Evolutionary conservation across 2,888 invertebrate species (phyloP).

Genomic region (Kryphioiulus occultus): DNA sequence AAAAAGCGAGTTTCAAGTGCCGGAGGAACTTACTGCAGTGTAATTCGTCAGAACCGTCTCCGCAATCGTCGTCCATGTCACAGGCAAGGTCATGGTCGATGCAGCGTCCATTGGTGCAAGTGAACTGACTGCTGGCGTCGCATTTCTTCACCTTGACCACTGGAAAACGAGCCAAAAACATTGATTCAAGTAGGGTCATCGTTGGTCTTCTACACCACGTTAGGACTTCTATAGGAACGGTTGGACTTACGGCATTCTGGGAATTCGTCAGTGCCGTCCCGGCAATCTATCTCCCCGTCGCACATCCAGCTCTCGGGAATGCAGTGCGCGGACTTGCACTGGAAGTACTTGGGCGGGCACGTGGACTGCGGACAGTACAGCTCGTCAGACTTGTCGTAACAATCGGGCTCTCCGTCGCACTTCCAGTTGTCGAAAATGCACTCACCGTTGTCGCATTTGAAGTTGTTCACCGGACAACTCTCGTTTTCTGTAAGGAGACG

Average conservation of each 20-base stretch:
- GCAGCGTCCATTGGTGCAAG: constrained; percentile 40
- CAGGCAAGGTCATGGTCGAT: constrained; percentile 17
- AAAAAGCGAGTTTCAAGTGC: not conserved
- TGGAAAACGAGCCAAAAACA: not conserved
- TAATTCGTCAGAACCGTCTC: constrained; percentile 49
- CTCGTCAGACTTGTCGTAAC: constrained; percentile 66
- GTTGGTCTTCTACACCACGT: not conserved
- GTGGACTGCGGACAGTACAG: constrained; percentile 59
- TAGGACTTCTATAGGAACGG: too few relatives aligned
- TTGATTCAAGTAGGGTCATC: not conserved
- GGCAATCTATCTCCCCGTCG: constrained; percentile 62
- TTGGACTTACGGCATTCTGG: constrained; percentile 46
- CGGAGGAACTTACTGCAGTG: constrained; percentile 43
- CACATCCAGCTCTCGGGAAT: constrained; percentile 62
- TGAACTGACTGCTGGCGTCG: not conserved
- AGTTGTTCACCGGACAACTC: constrained; percentile 60
- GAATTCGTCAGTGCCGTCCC: constrained; percentile 63
- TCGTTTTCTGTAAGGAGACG: not conserved
- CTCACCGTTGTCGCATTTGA: constrained; percentile 67
- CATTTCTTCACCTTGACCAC: constrained; percentile 35
- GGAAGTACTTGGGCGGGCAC: constrained; percentile 66
- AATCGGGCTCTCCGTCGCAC: constrained; percentile 68
- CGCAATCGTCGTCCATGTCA: constrained; percentile 49
- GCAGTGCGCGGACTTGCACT: constrained; percentile 62
- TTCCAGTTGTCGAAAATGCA: constrained; percentile 64